phyloP scores from a whole-genome alignment of 1,140 invertebrate genomes.

The Achatina immaculata region DNA sequence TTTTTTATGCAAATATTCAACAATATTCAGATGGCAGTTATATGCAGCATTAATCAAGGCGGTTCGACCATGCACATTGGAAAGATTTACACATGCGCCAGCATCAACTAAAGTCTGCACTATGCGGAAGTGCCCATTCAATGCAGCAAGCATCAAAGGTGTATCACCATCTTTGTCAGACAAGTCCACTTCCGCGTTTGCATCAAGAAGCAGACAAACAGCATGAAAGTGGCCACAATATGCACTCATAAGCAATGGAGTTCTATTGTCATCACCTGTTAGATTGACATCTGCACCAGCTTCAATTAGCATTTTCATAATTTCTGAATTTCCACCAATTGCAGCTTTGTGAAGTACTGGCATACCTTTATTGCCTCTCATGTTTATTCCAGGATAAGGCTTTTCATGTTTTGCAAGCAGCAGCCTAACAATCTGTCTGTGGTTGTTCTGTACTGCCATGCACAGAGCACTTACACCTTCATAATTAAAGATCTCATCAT shows the following conservation, averaged over 20 bases:
- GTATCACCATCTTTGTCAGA: slow-evolving; percentile 43
- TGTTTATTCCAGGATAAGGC: slow-evolving; percentile 1
- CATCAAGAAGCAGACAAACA: slow-evolving; percentile 35
- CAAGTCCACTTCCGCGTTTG: slow-evolving; percentile 29
- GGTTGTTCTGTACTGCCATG: slow-evolving; percentile 10
- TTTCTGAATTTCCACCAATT: slow-evolving; percentile 18
- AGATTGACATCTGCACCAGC: slow-evolving; percentile 27
- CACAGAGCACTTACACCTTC: slow-evolving; percentile 18
- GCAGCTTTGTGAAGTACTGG: slow-evolving; percentile 33
- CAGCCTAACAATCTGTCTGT: background rate
- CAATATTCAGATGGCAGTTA: slow-evolving; percentile 31
- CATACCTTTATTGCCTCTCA: slow-evolving; percentile 29
- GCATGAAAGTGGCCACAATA: slow-evolving; percentile 15
- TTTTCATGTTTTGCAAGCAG: background rate
- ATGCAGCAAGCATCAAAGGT: slow-evolving; percentile 42
- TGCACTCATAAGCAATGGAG: background rate
- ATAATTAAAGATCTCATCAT: slow-evolving; percentile 16
- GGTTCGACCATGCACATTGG: slow-evolving; percentile 37
- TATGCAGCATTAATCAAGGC: slow-evolving; percentile 41
- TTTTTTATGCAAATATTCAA: slow-evolving; percentile 14
- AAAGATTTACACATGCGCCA: slow-evolving; percentile 23
- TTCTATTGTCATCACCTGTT: background rate
- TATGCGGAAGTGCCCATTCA: slow-evolving; percentile 37
- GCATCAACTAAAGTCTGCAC: slow-evolving; percentile 30
- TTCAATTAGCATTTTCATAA: slow-evolving; percentile 25